Evolutionary conservation across 2,797 vertebrate genomes (phyloP).

Genomic region (Clarias laeviceps): DNA sequence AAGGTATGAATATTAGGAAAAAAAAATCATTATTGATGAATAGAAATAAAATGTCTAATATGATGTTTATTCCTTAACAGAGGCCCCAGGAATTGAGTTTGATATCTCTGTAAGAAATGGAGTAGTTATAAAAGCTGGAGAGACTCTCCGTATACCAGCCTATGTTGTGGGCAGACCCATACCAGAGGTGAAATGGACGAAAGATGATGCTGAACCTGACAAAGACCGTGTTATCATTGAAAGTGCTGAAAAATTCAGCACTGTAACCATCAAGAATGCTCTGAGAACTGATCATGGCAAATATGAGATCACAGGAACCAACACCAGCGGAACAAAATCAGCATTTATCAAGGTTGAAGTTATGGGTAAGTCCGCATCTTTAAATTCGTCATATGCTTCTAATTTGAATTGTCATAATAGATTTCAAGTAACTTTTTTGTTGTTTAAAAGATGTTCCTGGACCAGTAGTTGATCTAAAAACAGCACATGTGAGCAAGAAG

Average conservation of each 20-base stretch:
- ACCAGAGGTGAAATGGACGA: conserved; percentile 87
- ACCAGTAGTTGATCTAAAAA: conserved; percentile 92
- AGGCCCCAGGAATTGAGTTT: conserved; percentile 85
- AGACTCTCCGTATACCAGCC: conserved; percentile 87
- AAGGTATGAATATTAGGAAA: conserved; percentile 75
- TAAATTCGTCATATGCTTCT: background rate
- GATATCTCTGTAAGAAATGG: conserved; percentile 88
- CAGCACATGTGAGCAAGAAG: conserved; percentile 90
- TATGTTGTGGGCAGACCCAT: conserved; percentile 87
- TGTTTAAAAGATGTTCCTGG: conserved; percentile 88
- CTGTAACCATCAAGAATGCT: conserved; percentile 84
- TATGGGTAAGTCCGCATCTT: conserved; percentile 82
- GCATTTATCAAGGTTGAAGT: conserved; percentile 89
- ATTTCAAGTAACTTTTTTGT: conserved; percentile 28
- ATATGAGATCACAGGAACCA: conserved; percentile 90
- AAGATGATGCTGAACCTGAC: conserved; percentile 86
- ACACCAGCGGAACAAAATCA: conserved; percentile 87
- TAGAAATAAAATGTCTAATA: background rate
- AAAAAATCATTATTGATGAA: background rate
- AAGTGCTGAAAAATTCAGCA: conserved; percentile 83
- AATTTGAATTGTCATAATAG: background rate
- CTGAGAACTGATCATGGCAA: conserved; percentile 89
- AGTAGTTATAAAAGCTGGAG: conserved; percentile 89
- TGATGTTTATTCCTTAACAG: conserved; percentile 68
- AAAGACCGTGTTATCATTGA: conserved; percentile 85